A percentile compares a stretch with the other conserved stretches of the same genome.
These are phyloP conservation scores for Phaenicophaeus curvirostris DNA, from an alignment of 2,797 vertebrate species.

Conservation along the genomic window DNA sequence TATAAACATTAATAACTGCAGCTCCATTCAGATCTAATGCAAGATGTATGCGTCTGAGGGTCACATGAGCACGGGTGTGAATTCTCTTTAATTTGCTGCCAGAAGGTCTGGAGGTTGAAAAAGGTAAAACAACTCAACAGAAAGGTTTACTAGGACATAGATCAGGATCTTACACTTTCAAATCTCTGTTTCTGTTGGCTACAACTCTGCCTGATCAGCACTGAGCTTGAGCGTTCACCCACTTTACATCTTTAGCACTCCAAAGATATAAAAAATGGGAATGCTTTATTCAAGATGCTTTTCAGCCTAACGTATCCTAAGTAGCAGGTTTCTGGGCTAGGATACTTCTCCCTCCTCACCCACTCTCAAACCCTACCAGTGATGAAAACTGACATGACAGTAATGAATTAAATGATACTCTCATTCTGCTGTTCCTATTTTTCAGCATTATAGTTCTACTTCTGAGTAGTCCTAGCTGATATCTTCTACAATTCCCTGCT, in stretches of 20 bases:
- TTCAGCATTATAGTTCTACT: not conserved
- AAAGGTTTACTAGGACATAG: not conserved
- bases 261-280: not conserved
- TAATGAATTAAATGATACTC: not conserved
- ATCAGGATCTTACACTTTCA: not conserved
- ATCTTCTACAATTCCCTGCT: not conserved
- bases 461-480: not conserved
- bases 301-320: not conserved
- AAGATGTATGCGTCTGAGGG: not conserved
- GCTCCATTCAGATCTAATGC: not conserved
- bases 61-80: not conserved
- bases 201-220: not conserved
- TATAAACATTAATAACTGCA: not conserved
- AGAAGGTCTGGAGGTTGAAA: not conserved
- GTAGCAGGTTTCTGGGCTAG: not conserved
- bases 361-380: too few relatives aligned
- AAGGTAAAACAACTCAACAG: constrained; percentile 1
- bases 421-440: not conserved
- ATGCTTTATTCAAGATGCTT: not conserved
- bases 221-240: not conserved
- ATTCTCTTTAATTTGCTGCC: not conserved
- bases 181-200: constrained; percentile 8
- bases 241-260: not conserved
- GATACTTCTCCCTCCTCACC: not conserved
- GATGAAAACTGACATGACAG: not conserved